These are phyloP conservation scores for Pardosa pseudoannulata DNA, from an alignment of 2,888 invertebrate genomes.

Conservation along the genomic window DNA sequence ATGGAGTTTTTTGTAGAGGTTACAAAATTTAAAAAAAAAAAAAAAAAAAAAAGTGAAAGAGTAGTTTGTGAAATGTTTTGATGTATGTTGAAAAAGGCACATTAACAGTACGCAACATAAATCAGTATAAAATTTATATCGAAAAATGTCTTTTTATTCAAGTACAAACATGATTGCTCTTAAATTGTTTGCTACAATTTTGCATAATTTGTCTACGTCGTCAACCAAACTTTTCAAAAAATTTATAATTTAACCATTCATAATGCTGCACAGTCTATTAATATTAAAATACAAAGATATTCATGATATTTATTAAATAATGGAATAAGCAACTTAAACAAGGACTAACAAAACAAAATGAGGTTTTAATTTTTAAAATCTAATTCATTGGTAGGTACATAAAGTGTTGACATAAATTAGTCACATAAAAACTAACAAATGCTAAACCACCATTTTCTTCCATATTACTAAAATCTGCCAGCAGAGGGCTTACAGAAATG, in stretches of 20 bases:
- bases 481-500: slow-evolving; percentile 31
- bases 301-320: slow-evolving; percentile 37
- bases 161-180: slow-evolving; percentile 72
- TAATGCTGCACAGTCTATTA: slow-evolving; percentile 45
- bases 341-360: slow-evolving; percentile 22
- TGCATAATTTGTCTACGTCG: slow-evolving; percentile 42
- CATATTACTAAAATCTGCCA: slow-evolving; percentile 52
- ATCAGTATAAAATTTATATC: slow-evolving; percentile 1
- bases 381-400: slow-evolving; percentile 16
- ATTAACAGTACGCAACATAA: too few species aligned
- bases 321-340: slow-evolving; percentile 29
- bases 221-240: slow-evolving; percentile 20
- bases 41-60: too few species aligned
- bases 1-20: too few species aligned
- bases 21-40: too few species aligned
- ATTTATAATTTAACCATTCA: slow-evolving; percentile 27
- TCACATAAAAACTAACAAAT: slow-evolving; percentile 50
- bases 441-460: slow-evolving; percentile 28
- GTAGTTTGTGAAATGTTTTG: too few species aligned
- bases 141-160: slow-evolving; percentile 68
- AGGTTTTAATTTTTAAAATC: slow-evolving; percentile 40
- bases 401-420: slow-evolving; percentile 33
- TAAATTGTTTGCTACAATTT: slow-evolving; percentile 65
- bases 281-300: slow-evolving; percentile 55
- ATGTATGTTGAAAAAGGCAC: too few species aligned